These are phyloP conservation scores for Hippasteria phrygiana DNA, from an alignment of 53 echinoderm and acorn worm genomes.

Conservation along the genomic window DNA sequence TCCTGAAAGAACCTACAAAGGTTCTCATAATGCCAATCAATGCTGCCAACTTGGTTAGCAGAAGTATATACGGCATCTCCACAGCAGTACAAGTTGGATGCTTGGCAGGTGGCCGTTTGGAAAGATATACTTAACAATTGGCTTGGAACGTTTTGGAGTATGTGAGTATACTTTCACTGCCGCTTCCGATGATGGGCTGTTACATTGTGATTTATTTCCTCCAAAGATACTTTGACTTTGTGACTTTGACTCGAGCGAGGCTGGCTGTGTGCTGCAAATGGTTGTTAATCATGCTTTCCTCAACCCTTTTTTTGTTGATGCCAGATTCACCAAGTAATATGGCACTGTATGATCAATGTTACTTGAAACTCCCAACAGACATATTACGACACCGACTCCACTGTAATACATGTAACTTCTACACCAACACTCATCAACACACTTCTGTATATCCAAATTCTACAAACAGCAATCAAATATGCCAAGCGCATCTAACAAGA, in stretches of 20 bases:
- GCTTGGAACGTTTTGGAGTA: background rate
- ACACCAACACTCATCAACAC: background rate
- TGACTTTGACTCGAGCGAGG: constrained; percentile 11
- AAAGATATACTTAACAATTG: background rate
- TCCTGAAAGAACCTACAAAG: constrained; percentile 14
- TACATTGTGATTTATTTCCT: constrained; percentile 8
- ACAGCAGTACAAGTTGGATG: background rate
- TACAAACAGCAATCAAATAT: constrained; percentile 10
- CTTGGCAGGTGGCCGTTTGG: background rate
- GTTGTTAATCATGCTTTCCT: background rate
- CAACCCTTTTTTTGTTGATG: background rate
- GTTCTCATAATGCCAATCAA: constrained; percentile 37
- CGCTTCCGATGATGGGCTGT: constrained; percentile 2
- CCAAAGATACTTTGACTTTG: background rate
- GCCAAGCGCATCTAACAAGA: background rate
- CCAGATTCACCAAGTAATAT: background rate
- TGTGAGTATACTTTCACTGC: background rate
- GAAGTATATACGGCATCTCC: background rate
- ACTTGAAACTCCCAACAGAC: background rate
- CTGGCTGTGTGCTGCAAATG: background rate
- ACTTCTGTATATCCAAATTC: constrained; percentile 18
- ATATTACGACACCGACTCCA: background rate
- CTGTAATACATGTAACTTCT: background rate
- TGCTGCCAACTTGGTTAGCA: background rate
- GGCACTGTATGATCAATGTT: background rate